Evolutionary conservation across 2,888 invertebrate genomes (phyloP), one percentile per base, ranked within the genome.

Genomic region (Dorcus hopei): DNA sequence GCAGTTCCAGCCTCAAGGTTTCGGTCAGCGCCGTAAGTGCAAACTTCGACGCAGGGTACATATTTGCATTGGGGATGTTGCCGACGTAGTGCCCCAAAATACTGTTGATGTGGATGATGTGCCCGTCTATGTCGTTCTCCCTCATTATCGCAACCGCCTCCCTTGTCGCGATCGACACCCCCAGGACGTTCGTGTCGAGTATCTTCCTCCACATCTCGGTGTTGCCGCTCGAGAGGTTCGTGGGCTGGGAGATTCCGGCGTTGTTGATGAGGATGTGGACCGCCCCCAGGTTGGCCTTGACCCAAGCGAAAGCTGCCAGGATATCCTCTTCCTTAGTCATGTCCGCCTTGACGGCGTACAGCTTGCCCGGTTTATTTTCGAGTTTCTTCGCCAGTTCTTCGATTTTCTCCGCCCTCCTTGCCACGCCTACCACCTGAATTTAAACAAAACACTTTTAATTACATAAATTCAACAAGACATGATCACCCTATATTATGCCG

Each of bases 21-120:
- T 76, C 76, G 1, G 75, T 75, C 49, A 77, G 62, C 26, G 75
- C 75, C 5, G 72, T 73, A 52, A 77, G 70, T 3, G 76, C 77
- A 54, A 70, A 73, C 64, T 74, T 74, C 16, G 70, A 69, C 6
- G 72, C 72, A 2, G 70, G 58, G 52, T 74, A 74, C 61, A 72
- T 66, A 19, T 71, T 72, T 3, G 69, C 38, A 50, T 61, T 53
- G 3, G 70, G 70, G 1, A 67, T 55, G 43, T 65, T 61, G 1
- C 65, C 65, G 2, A 70, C 68, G 45, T 67, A 65, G 49, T 72
- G 72, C 6, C 70, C 72, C 45, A 68, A 57, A 57, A 69, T 55
- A 45, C 70, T 69, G 50, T 67, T 67, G n/a, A 70, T 69, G 49
- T 72, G 70, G 7, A 72, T 65, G 9, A 72, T 62, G 40, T 72